A percentile compares a stretch with the other conserved stretches of the same genome.
These are phyloP conservation scores for Zingel zingel DNA, from an alignment of 2,113 vertebrate genomes.

Conservation along the genomic window DNA sequence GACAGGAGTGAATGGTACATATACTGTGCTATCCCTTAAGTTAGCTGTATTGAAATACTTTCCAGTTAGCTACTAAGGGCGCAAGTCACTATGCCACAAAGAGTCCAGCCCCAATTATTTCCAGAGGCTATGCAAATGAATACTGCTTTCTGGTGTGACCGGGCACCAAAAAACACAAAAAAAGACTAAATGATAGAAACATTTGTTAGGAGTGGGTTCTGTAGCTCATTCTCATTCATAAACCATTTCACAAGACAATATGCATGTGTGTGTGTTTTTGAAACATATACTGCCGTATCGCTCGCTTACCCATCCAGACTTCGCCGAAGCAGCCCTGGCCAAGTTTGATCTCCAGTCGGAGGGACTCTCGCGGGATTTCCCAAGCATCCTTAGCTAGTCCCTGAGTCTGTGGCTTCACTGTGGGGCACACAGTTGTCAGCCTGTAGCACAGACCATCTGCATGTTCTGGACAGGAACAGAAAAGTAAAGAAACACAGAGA, in stretches of 20 bases:
- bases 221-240: neutral
- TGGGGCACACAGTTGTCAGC: constrained; percentile 96
- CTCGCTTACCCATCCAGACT: constrained; percentile 98
- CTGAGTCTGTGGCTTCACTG: constrained; percentile 98
- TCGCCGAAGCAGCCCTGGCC: constrained; percentile 99
- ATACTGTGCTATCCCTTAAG: too few species aligned
- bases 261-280: too few species aligned
- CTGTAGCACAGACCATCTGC: constrained; percentile 96
- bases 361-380: constrained; percentile 97
- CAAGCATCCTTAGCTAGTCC: constrained; percentile 98
- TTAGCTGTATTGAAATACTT: neutral
- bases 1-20: neutral
- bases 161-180: neutral
- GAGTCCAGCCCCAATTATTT: neutral
- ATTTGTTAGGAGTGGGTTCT: neutral
- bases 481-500: neutral
- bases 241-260: neutral
- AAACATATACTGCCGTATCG: neutral
- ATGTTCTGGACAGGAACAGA: constrained; percentile 86
- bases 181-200: neutral
- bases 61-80: neutral
- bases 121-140: neutral
- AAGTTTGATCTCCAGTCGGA: constrained; percentile 95
- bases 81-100: neutral
- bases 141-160: neutral